Base-by-base conservation (phyloP, 2,888 invertebrate species). In the Willowsia nigromaculata region DNA sequence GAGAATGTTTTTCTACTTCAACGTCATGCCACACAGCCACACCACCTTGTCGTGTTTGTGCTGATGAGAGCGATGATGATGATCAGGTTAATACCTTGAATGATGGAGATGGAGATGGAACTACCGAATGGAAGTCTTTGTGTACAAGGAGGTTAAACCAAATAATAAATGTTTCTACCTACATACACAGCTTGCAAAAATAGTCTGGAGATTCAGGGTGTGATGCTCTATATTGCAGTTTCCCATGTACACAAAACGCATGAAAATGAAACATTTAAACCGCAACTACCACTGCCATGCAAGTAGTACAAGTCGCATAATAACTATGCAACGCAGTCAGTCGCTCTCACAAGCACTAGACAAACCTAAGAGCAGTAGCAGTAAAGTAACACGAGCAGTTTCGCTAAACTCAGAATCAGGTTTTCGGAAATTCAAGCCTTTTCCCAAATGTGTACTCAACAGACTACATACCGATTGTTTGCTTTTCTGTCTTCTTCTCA, bases 381-480 rank as follows among this genome's bases (percentile, higher is more conserved):
- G 15, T 43, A 43, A n/a, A 43, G 59, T 59, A 33, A n/a, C 40
- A 43, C 25, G 4, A 25, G 15, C 40, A 25, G 40, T 59, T 59
- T n/a, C n/a, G 85, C 30, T 30, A 47, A 62, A 43, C 59, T 74
- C 33, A 33, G 25, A 76, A 85, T 62, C 62, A 15, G 76, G 76
- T 76, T 47, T 74, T 74, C 5, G 53, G 62, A 76, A 85, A 76
- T 47, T 74, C 62, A 65, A 62, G 62, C 22, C 27, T 56, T 85
- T 62, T 85, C 85, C 85, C 76, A 40, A 62, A 33, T 74, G 76
- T 83, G 62, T 85, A 62, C 62, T 85, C 85, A 76, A 30, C 47
- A 43, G 85, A 74, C 85, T 62, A 68, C 47, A 74, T 50, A 47
- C 68, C 68, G 59, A 62, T 76, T 85, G 85, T 85, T 85, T 85